Evolutionary conservation across 2,113 vertebrate species (phyloP).

Genomic region (Lipophrys pholis): DNA sequence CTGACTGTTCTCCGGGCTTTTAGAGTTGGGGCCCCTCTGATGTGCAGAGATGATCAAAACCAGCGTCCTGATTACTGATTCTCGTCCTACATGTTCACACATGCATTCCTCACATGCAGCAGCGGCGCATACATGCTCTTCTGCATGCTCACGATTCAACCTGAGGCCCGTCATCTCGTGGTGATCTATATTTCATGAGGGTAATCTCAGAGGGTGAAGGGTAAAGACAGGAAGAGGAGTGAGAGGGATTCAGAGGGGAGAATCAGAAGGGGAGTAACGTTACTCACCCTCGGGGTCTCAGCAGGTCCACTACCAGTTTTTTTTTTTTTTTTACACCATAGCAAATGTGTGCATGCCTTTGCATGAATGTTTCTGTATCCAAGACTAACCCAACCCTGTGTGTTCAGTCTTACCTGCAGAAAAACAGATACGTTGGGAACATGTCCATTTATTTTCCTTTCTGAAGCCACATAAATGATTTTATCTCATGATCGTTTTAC

Average conservation of each 20-base stretch:
- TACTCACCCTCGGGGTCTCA: conserved; percentile 23
- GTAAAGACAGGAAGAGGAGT: not conserved
- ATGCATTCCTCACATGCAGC: not conserved
- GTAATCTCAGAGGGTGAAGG: conserved; percentile 32
- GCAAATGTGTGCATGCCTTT: too few species aligned
- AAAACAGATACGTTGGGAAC: too few species aligned
- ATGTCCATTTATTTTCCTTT: too few species aligned
- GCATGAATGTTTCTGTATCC: not conserved
- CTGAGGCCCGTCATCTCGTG: conserved; percentile 8
- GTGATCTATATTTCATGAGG: conserved; percentile 49
- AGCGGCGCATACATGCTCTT: not conserved
- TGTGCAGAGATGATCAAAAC: conserved; percentile 34
- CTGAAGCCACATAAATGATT: conserved; percentile 33
- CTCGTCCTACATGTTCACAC: conserved; percentile 27
- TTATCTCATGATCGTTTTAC: conserved; percentile 21
- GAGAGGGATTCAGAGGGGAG: conserved; percentile 13
- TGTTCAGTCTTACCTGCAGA: conserved; percentile 34
- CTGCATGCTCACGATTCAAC: conserved; percentile 1
- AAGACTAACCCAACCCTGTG: conserved; percentile 17
- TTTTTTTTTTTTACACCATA: not conserved
- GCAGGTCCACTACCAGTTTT: conserved; percentile 1
- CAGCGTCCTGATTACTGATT: conserved; percentile 35
- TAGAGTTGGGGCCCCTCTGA: conserved; percentile 14
- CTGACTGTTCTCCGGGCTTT: conserved; percentile 19
- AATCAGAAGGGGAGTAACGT: not conserved